Conservation (phyloP, 1,140 invertebrate species). For the Epicauta chinensis region DNA sequence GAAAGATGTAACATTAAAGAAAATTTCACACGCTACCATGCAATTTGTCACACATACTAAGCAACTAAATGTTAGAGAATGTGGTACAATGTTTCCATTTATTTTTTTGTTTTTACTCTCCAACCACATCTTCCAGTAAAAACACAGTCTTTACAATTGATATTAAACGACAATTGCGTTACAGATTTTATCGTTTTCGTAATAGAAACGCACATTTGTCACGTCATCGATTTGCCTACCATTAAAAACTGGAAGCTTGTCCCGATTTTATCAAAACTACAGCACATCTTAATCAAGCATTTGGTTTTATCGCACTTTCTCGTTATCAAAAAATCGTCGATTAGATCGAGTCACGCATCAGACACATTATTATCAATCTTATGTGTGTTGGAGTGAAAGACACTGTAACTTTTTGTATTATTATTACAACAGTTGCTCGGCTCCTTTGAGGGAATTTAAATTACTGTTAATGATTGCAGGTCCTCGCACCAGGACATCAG, state of each 20-base stretch:
- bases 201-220: too few species aligned
- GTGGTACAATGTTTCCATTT: slow-evolving; percentile 14
- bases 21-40: slow-evolving; percentile 19
- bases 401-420: too few species aligned
- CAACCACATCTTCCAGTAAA: background rate
- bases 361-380: background rate
- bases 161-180: too few species aligned
- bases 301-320: slow-evolving; percentile 2
- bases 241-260: too few species aligned
- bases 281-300: too few species aligned
- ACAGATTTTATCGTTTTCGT: too few species aligned
- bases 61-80: slow-evolving; percentile 18
- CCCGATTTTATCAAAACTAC: too few species aligned
- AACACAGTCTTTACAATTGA: background rate
- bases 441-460: slow-evolving; percentile 15
- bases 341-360: slow-evolving; percentile 1
- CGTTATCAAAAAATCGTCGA: slow-evolving; percentile 3
- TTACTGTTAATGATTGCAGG: slow-evolving; percentile 10
- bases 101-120: background rate
- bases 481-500: slow-evolving; percentile 4
- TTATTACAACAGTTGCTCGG: background rate
- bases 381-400: too few species aligned
- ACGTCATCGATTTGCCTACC: too few species aligned
- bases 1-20: slow-evolving; percentile 15
- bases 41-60: slow-evolving; percentile 22